These are phyloP conservation scores for Sinodicranocentrus sp. DNA, from an alignment of 2,888 invertebrate genomes.

Conservation along the genomic window DNA sequence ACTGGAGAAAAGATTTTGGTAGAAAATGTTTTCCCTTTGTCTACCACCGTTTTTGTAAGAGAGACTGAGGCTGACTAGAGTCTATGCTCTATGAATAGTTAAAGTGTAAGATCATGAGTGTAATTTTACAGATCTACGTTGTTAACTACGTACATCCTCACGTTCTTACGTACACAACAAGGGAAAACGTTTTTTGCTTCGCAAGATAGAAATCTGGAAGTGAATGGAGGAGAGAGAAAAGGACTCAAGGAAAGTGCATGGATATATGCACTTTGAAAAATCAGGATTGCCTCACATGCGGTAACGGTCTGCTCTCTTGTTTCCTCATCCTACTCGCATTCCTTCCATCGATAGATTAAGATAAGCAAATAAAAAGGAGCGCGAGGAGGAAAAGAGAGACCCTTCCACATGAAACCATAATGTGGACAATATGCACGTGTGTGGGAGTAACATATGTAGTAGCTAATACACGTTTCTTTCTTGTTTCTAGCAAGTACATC, in stretches of 20 bases:
- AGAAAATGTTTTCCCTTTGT: neutral
- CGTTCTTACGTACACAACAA: neutral
- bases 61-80: neutral
- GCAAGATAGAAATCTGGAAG: neutral
- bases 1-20: no score
- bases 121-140: conserved; percentile 35
- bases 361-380: neutral
- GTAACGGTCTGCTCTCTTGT: neutral
- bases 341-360: conserved; percentile 9
- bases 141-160: neutral
- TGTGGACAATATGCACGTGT: conserved; percentile 6
- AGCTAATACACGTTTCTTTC: neutral
- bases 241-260: neutral
- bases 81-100: conserved; percentile 23
- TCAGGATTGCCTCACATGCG: neutral
- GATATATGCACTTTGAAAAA: neutral
- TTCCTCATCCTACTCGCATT: neutral
- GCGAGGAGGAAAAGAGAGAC: neutral
- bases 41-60: no score
- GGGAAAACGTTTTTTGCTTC: conserved; percentile 6
- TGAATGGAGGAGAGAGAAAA: neutral
- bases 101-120: conserved; percentile 28
- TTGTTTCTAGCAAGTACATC: neutral
- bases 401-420: conserved; percentile 11
- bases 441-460: neutral